These are phyloP conservation scores for Triplophysa rosa DNA, from an alignment of 2,113 vertebrate species.

Conservation along the genomic window DNA sequence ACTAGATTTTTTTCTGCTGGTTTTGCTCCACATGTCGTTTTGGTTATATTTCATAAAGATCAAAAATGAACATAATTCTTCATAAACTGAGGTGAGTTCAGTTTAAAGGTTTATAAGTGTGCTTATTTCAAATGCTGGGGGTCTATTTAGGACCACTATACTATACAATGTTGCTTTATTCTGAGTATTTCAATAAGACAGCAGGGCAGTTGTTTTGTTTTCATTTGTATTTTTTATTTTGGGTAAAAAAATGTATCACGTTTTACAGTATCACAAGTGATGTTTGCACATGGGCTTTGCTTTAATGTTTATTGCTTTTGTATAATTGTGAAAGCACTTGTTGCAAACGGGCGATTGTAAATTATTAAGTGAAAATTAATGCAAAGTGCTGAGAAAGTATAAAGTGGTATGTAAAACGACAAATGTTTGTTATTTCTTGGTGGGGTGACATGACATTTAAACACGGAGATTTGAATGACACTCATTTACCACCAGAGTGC, in stretches of 20 bases:
- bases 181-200: neutral
- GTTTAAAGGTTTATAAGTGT: neutral
- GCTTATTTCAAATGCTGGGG: neutral
- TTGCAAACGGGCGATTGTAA: neutral
- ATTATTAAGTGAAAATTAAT: constrained; percentile 12
- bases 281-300: neutral
- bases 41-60: neutral
- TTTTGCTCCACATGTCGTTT: neutral
- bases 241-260: neutral
- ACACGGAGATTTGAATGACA: no score
- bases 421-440: neutral
- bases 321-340: neutral
- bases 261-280: neutral
- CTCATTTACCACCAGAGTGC: constrained; percentile 13
- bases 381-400: constrained; percentile 18
- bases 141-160: neutral
- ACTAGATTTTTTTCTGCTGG: neutral
- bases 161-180: neutral
- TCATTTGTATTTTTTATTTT: neutral
- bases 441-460: neutral
- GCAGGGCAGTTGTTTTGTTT: neutral
- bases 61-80: neutral
- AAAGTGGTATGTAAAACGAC: constrained; percentile 14
- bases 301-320: constrained; percentile 3
- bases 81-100: neutral